Base-by-base conservation (phyloP, 2,888 invertebrate species). In the Dicroscelio sp. region DNA sequence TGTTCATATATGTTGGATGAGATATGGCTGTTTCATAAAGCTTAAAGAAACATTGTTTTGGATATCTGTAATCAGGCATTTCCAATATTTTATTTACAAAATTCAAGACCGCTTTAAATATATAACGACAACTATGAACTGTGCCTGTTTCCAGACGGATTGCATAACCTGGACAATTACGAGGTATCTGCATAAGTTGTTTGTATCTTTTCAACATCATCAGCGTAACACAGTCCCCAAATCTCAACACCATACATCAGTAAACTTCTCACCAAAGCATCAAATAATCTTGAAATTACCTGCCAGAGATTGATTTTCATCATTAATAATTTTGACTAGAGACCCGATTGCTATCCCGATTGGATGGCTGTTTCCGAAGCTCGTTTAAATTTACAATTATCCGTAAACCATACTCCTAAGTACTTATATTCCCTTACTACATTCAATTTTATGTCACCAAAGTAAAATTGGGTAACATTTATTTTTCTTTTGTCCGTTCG, bases 361-460 rank as follows among this genome's bases (percentile, higher is more conserved):
- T 58, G 23, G 23, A 58, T 58, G 23, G 58, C 25, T 10, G 10
- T 58, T 20, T 17, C 10, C 3, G 58, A 20, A 23, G 58, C 58
- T 2, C 2, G 58, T 23, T 58, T 58, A 12, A 58, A 23, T 10
- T 58, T 58, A 23, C 55, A 55, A n/a, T 55, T 55, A 6, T 55
- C 55, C 55, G 55, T 55, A n/a, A 55, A 55, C 55, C 55, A 55
- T 55, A 55, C n/a, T n/a, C 55, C 55, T n/a, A 55, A n/a, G n/a
- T 55, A 55, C n/a, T 55, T 55, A n/a, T 55, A 55, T n/a, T 55
- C 55, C n/a, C n/a, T 55, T 6, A 55, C 55, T 5, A 55, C n/a
- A 5, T 55, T n/a, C 55, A 55, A n/a, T 55, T 55, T 55, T 20
- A n/a, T 17, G 12, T 55, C 14, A n/a, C 55, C 55, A 55, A 55